These are phyloP conservation scores for Mallotus villosus DNA, from an alignment of 2,797 vertebrate genomes.

Conservation along the genomic window DNA sequence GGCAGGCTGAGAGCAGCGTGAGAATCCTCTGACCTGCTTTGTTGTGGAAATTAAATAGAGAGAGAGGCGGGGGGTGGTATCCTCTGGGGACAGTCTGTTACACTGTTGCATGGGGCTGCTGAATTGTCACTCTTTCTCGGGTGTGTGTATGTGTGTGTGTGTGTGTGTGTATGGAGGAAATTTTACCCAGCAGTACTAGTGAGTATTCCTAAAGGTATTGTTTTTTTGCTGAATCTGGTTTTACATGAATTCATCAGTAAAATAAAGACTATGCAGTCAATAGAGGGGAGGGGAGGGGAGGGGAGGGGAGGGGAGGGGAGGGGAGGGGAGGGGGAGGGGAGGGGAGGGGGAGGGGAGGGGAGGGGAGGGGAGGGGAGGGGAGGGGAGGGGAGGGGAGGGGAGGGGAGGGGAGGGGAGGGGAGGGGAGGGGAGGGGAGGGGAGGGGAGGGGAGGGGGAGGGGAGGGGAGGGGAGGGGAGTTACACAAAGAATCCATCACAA, in stretches of 20 bases:
- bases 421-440: too few relatives aligned
- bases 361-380: too few relatives aligned
- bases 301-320: not conserved
- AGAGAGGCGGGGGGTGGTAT: constrained; percentile 4
- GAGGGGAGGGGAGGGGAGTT: not conserved
- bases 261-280: not conserved
- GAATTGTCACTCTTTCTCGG: not conserved
- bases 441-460: not conserved
- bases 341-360: too few relatives aligned
- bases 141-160: not conserved
- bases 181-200: not conserved
- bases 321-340: too few relatives aligned
- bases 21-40: constrained; percentile 60
- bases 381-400: too few relatives aligned
- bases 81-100: constrained; percentile 21
- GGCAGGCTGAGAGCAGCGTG: constrained; percentile 45
- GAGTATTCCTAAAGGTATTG: not conserved
- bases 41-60: constrained; percentile 53
- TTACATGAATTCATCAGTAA: not conserved
- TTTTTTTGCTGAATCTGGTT: not conserved
- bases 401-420: too few relatives aligned
- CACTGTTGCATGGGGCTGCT: constrained; percentile 22
- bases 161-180: not conserved
- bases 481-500: too few relatives aligned
- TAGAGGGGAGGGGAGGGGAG: not conserved